These are phyloP conservation scores for Gnathonemus longibarbis DNA, from an alignment of 2,113 vertebrate genomes.

Conservation along the genomic window DNA sequence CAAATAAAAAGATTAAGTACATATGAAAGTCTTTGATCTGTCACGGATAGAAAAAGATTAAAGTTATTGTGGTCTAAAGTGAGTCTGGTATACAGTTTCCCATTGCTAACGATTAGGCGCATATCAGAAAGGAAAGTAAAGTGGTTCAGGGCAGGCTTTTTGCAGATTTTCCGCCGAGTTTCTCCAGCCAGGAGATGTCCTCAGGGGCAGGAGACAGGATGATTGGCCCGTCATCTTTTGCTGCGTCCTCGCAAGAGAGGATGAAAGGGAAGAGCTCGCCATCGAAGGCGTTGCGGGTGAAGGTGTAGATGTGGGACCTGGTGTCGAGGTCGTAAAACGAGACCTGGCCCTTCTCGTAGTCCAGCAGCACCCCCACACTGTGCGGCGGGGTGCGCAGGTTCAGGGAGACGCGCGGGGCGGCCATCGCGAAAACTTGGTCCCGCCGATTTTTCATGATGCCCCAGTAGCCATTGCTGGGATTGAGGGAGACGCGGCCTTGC, in stretches of 20 bases:
- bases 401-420: slow-evolving; percentile 34
- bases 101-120: neutral
- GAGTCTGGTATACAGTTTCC: neutral
- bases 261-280: neutral
- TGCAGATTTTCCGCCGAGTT: neutral
- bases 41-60: neutral
- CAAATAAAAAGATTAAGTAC: neutral
- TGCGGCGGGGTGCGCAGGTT: slow-evolving; percentile 45
- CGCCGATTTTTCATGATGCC: slow-evolving; percentile 41
- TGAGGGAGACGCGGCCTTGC: slow-evolving; percentile 40
- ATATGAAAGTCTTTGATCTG: neutral
- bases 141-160: neutral
- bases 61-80: neutral
- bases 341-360: slow-evolving; percentile 61
- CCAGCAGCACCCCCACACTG: slow-evolving; percentile 69
- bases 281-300: neutral
- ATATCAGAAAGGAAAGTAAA: neutral
- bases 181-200: neutral
- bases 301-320: neutral
- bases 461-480: slow-evolving; percentile 53
- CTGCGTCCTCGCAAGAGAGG: neutral
- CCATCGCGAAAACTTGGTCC: slow-evolving; percentile 40
- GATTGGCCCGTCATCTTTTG: neutral
- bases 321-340: neutral
- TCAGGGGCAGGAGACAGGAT: neutral